Evolutionary conservation across 2,113 vertebrate genomes (phyloP), one percentile per base, ranked within the genome.

Genomic region (Zootoca vivipara): DNA sequence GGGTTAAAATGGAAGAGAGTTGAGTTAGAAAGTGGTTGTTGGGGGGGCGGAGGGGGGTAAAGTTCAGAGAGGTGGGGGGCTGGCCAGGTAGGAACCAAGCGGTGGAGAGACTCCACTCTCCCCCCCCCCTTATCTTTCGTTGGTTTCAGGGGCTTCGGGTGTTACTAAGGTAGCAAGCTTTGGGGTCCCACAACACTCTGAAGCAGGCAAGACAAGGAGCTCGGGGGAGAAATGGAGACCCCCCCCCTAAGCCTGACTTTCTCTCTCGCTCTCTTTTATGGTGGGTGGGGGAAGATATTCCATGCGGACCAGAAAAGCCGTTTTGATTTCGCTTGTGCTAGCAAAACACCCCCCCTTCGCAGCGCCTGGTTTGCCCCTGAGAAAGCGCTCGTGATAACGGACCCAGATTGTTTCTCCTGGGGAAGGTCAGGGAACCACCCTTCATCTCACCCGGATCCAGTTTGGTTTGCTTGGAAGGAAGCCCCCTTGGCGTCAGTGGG

Each of bases 181-280:
- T 3, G 8, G 35, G 12, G 18, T 7, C n/a, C 16, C 82, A 56
- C 67, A 72, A 40, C 5, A 18, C 40, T 52, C 8, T 30, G 65
- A 52, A 28, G 80, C 0, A 33, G 6, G 52, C 1, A 12, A 12
- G 30, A 18, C 12, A 42, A 28, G 46, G 7, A 42, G 35, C 58
- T 4, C 13, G 16, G 2, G 3, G 33, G 3, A 18, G 3, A 12
- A 24, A 5, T 1, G 40, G 28, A 42, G 7, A 56, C 2, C 3
- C 18, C 2, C 3, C 18, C 38, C 46, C 2, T 20, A 62, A 62
- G 58, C 58, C 58, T 18, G 58, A 20, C 58, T 62, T 5, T 62
- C 58, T 58, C 56, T 62, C 58, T 62, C 1, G 18, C 18, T 62
- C 58, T 62, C 4, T 62, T 2, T 33, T 18, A 20, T 6, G 10